Evolutionary conservation across 2,888 invertebrate species (phyloP).

Genomic region (Cataglyphis cursor): DNA sequence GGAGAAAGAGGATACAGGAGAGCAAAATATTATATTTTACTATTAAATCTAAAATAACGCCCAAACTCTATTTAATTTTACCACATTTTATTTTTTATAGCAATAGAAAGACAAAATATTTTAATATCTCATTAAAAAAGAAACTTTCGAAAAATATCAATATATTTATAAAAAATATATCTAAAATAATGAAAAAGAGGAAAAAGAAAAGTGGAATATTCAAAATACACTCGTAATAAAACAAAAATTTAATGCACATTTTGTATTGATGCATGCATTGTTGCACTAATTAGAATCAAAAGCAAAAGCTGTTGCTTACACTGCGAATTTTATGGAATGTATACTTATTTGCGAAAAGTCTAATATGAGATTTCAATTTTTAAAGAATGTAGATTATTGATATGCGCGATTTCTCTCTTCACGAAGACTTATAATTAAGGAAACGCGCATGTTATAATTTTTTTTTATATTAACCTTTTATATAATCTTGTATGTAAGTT

Average conservation of each 20-base stretch:
- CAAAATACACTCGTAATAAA: neutral
- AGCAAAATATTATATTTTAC: conserved; percentile 1
- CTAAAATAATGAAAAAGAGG: neutral
- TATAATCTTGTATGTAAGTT: neutral
- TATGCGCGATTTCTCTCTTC: neutral
- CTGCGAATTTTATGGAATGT: neutral
- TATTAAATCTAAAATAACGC: neutral
- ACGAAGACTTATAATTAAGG: neutral
- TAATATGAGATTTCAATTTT: neutral
- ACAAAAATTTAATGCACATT: too few relatives aligned
- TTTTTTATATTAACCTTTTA: neutral
- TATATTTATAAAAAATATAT: neutral
- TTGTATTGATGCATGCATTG: too few relatives aligned
- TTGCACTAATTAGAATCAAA: neutral
- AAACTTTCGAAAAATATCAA: neutral
- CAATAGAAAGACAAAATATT: neutral
- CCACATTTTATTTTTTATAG: neutral
- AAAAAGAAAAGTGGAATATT: neutral
- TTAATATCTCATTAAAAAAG: neutral
- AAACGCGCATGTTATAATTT: neutral
- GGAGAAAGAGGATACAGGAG: neutral
- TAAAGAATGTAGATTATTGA: neutral
- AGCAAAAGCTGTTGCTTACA: neutral
- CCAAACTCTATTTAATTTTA: neutral
- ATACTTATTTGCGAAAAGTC: neutral